Evolutionary conservation across 2,888 invertebrate genomes (phyloP).

Genomic region (Adineta ricciae): DNA sequence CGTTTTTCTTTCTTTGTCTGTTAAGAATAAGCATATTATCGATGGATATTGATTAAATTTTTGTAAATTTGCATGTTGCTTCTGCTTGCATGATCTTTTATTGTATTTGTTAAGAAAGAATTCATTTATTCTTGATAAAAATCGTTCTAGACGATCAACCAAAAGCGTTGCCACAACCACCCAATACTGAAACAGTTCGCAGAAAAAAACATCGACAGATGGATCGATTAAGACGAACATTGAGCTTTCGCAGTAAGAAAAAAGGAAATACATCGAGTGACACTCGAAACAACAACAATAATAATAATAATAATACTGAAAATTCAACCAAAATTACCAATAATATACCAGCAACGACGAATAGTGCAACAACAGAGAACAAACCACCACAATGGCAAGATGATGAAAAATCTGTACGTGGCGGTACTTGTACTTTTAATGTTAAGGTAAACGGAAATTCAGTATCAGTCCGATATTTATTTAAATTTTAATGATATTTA

Average conservation of each 20-base stretch:
- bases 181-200: neutral
- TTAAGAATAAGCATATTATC: no score
- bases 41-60: neutral
- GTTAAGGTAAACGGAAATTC: conserved; percentile 60
- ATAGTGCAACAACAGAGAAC: neutral
- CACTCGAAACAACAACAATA: neutral
- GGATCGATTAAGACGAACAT: conserved; percentile 28
- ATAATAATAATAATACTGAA: neutral
- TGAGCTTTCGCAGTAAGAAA: conserved; percentile 28
- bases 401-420: conserved; percentile 87
- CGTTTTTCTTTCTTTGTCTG: no score
- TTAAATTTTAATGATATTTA: neutral
- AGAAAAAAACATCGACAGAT: conserved; percentile 4
- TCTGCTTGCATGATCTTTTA: neutral
- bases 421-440: conserved; percentile 88
- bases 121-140: neutral
- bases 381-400: conserved; percentile 89
- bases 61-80: neutral
- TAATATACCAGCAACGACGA: neutral
- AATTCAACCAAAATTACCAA: neutral
- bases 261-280: neutral
- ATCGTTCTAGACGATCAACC: conserved; percentile 14
- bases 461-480: neutral
- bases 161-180: neutral
- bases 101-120: neutral